These are phyloP conservation scores for Zingel zingel DNA, from an alignment of 2,113 vertebrate genomes.

Conservation along the genomic window DNA sequence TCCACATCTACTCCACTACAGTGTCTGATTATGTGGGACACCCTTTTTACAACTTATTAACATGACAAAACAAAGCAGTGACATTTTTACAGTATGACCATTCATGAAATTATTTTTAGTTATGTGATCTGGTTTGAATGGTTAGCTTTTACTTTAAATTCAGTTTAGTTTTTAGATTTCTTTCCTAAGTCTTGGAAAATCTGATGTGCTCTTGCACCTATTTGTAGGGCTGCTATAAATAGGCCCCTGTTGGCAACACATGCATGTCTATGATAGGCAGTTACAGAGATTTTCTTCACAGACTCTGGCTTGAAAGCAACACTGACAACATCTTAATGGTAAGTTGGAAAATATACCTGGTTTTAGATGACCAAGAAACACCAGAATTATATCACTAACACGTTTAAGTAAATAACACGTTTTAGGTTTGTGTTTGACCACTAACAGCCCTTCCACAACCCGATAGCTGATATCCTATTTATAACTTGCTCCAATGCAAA, in stretches of 20 bases:
- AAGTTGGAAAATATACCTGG: conserved; percentile 61
- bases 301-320: conserved; percentile 75
- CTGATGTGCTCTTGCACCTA: conserved; percentile 85
- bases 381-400: conserved; percentile 11
- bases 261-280: conserved; percentile 85
- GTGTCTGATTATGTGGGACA: conserved; percentile 15
- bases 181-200: conserved; percentile 75
- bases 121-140: not conserved
- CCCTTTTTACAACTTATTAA: not conserved
- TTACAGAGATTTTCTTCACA: conserved; percentile 77
- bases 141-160: conserved; percentile 14
- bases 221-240: conserved; percentile 88
- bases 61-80: not conserved
- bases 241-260: conserved; percentile 82
- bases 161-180: conserved; percentile 31
- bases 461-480: conserved; percentile 80
- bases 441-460: conserved; percentile 59
- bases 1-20: conserved; percentile 8
- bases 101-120: not conserved
- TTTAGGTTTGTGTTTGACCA: conserved; percentile 49
- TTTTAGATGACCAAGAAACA: conserved; percentile 36
- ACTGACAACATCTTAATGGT: conserved; percentile 79
- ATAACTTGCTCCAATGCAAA: conserved; percentile 75
- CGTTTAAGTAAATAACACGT: conserved; percentile 13
- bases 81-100: not conserved